Base-by-base conservation (phyloP, 2,888 invertebrate species). In the Temnothorax rugatulus region DNA sequence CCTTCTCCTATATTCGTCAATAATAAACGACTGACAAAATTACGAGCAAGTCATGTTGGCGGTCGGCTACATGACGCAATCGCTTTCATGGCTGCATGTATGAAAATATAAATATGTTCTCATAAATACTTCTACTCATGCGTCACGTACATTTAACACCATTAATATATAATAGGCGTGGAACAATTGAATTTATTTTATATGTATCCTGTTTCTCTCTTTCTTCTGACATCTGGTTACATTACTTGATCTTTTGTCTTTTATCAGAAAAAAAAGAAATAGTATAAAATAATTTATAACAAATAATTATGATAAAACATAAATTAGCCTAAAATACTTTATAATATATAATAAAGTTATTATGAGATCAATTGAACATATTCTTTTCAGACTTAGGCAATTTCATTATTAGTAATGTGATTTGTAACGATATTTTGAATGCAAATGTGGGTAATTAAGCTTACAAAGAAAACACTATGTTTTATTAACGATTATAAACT, bases 1-100 rank as follows among this genome's bases (percentile, higher is more conserved):
- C 5, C 21, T 25, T 15, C 63, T 11, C 7, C 8, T 38, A 25
- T 44, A 25, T 68, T 59, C 44, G 52, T 77, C 59, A 41, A 66
- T 73, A 81, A 81, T 47, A 61, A 81, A 81, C 34, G 44, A 38
- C 54, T 73, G 38, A 81, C 47, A 13, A 81, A 81, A 81, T 81
- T 59, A 47, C 18, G 18, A 73, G 18, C n/a, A 50, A 81, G 21
- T 50, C 44, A n/a, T 50, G 13, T 3, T 4, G n/a, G n/a, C 18
- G 47, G 21, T 59, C 29, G 15, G 11, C 11, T 59, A n/a, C n/a
- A 8, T 47, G 25, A 38, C 21, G 47, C 18, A 50, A 47, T 29
- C 0, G 0, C 15, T 29, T 13, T 29, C 29, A 29, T n/a, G 4
- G 7, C 15, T 34, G 50, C 21, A 8, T 9, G n/a, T 44, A 13